These are phyloP conservation scores for Serripes groenlandicus DNA, from an alignment of 2,888 invertebrate genomes.

Conservation along the genomic window DNA sequence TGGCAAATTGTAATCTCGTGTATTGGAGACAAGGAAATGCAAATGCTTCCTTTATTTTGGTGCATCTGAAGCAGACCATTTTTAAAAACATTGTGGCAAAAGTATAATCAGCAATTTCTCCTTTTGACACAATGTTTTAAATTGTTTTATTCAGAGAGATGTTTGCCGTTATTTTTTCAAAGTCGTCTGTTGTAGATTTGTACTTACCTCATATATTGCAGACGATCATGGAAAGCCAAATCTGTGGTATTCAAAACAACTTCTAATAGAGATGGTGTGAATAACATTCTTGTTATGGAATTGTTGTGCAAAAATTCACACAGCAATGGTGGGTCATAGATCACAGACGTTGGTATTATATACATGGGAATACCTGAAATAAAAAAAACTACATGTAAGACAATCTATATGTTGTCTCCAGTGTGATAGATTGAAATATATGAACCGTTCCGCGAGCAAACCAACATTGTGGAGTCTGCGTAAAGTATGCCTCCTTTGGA, in stretches of 20 bases:
- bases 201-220: conserved; percentile 78
- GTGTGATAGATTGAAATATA: too few species aligned
- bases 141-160: background rate
- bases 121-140: background rate
- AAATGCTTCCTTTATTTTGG: too few species aligned
- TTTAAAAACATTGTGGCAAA: background rate
- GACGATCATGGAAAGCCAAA: conserved; percentile 65
- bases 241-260: conserved; percentile 84
- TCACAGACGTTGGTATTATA: conserved; percentile 86
- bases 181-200: background rate
- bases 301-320: conserved; percentile 83
- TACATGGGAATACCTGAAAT: conserved; percentile 84
- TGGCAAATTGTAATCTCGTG: too few species aligned
- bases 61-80: background rate
- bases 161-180: background rate
- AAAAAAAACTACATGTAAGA: too few species aligned
- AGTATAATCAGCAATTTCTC: background rate
- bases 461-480: too few species aligned
- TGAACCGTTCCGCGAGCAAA: too few species aligned
- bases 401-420: too few species aligned
- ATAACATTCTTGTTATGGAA: conserved; percentile 86
- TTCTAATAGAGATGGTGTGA: conserved; percentile 86
- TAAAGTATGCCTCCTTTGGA: too few species aligned
- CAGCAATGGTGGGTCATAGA: conserved; percentile 85
- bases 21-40: too few species aligned